Evolutionary conservation across 2,888 invertebrate genomes (phyloP).

Genomic region (Phrixothrix hirtus): DNA sequence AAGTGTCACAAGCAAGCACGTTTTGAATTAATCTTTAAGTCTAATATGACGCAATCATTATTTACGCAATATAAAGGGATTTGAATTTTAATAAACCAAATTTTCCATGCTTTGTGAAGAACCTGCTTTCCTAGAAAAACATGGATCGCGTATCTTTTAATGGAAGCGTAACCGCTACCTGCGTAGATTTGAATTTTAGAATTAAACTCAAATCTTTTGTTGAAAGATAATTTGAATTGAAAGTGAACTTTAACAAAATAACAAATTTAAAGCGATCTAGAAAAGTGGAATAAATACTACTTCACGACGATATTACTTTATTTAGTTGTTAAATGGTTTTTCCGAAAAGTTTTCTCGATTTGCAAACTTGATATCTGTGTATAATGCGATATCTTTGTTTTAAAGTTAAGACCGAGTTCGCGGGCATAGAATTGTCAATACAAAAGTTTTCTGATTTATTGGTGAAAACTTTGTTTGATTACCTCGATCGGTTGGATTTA

Average conservation of each 20-base stretch:
- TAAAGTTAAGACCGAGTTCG: not conserved
- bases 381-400: not conserved
- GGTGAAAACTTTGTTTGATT: not conserved
- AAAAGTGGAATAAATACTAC: not conserved
- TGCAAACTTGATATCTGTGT: not conserved
- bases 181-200: too few relatives aligned
- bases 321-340: not conserved
- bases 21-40: not conserved
- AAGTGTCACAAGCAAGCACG: not conserved
- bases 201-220: too few relatives aligned
- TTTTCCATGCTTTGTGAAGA: constrained; percentile 2
- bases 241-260: too few relatives aligned
- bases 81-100: constrained; percentile 12
- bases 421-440: not conserved
- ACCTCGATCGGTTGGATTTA: not conserved
- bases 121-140: constrained; percentile 2
- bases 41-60: not conserved
- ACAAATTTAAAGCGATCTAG: not conserved
- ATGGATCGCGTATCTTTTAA: not conserved
- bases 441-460: not conserved
- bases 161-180: not conserved
- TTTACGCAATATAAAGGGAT: constrained; percentile 9
- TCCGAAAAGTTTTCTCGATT: not conserved
- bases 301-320: not conserved
- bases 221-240: too few relatives aligned